phyloP scores from a whole-genome alignment of 2,888 invertebrate species.

The Pseudococcus viburni region DNA sequence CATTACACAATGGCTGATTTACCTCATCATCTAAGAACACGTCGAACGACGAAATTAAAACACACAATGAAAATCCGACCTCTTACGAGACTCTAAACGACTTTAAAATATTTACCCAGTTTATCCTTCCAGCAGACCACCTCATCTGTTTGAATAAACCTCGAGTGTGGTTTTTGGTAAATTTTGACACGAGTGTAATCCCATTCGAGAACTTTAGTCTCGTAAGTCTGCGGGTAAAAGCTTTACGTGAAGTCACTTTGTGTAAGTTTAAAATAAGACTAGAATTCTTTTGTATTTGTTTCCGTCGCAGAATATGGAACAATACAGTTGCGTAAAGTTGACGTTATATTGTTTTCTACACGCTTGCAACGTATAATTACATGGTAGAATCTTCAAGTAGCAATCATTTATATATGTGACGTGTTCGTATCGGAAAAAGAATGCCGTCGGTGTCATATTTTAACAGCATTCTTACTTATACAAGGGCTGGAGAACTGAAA shows the following conservation, averaged over 20 bases:
- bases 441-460: constrained; percentile 7
- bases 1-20: background rate
- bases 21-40: background rate
- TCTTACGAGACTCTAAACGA: background rate
- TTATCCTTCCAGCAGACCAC: background rate
- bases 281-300: constrained; percentile 31
- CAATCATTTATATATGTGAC: constrained; percentile 34
- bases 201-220: constrained; percentile 6
- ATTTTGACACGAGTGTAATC: constrained; percentile 35
- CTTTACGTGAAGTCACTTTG: background rate
- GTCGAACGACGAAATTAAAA: background rate
- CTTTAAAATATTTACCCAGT: constrained; percentile 14
- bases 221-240: background rate
- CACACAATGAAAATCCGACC: background rate
- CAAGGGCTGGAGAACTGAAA: background rate
- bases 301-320: background rate
- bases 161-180: constrained; percentile 31
- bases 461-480: background rate
- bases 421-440: background rate
- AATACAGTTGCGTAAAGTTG: constrained; percentile 29
- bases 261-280: constrained; percentile 21
- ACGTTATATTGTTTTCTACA: background rate
- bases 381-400: constrained; percentile 11
- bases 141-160: constrained; percentile 2
- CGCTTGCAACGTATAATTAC: constrained; percentile 7